Evolutionary conservation across 2,797 vertebrate genomes (phyloP).

Genomic region (Brachymystax lenok): DNA sequence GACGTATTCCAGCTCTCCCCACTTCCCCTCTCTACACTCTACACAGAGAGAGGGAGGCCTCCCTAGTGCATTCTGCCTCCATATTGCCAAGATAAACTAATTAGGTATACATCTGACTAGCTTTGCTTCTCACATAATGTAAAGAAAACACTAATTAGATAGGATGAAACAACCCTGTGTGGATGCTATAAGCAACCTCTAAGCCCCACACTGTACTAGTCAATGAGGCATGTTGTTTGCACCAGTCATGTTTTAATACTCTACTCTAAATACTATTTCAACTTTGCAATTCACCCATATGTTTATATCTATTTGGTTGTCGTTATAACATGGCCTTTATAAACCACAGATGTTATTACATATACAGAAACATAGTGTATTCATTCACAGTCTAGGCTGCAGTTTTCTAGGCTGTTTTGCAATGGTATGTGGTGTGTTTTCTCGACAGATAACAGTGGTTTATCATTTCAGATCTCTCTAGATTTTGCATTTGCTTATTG

Average conservation of each 20-base stretch:
- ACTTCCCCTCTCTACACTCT: background rate
- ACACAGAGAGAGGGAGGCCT: background rate
- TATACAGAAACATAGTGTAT: background rate
- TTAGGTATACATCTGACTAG: background rate
- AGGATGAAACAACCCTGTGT: background rate
- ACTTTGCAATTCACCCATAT: background rate
- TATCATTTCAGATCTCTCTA: background rate
- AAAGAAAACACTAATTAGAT: background rate
- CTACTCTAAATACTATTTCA: background rate
- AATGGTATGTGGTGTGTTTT: background rate
- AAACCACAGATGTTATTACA: background rate
- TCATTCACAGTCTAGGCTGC: background rate
- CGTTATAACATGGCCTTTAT: background rate
- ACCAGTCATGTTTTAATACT: background rate
- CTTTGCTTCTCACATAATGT: background rate
- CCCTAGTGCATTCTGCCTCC: background rate
- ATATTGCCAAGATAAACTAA: background rate
- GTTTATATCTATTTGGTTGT: background rate
- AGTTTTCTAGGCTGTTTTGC: background rate
- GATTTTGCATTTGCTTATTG: background rate
- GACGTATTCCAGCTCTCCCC: background rate
- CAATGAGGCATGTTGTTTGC: background rate
- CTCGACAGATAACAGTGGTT: too few relatives aligned
- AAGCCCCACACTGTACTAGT: background rate
- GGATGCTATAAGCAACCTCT: background rate